Percentiles rank a stretch among this genome's conserved stretches.
phyloP scores from a whole-genome alignment of 2,113 vertebrate species.

The Notiomystis cincta region DNA sequence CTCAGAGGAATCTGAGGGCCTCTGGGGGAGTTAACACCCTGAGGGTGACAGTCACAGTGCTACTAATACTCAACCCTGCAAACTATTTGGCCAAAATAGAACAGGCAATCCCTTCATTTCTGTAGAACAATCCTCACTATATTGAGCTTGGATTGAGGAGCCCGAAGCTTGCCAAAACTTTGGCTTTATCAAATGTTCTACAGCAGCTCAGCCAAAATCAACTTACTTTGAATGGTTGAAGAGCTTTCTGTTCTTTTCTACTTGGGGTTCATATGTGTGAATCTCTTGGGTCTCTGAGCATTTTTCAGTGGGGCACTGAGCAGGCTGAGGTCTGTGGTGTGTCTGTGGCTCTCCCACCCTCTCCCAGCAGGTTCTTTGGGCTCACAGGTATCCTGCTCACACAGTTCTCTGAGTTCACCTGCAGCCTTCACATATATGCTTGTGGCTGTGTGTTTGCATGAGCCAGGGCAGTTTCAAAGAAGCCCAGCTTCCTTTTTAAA shows the following conservation, averaged over 20 bases:
- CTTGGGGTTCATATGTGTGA: background rate
- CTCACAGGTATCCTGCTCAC: background rate
- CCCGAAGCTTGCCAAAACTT: background rate
- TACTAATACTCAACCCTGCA: background rate
- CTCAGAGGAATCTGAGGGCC: background rate
- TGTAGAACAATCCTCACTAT: background rate
- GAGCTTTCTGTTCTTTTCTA: background rate
- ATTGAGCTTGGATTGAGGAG: background rate
- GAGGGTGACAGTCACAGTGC: background rate
- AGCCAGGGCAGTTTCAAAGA: background rate
- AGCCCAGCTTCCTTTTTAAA: background rate
- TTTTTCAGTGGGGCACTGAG: background rate
- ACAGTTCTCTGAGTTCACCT: background rate
- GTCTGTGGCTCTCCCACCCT: background rate
- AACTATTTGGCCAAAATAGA: background rate
- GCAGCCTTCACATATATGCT: background rate
- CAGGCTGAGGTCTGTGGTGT: background rate
- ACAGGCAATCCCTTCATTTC: constrained; percentile 7
- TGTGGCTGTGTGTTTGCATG: background rate
- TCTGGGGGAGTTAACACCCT: background rate
- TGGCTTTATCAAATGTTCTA: constrained; percentile 19
- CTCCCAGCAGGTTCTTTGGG: background rate
- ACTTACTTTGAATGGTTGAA: background rate
- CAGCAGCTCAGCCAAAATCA: background rate
- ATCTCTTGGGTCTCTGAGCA: background rate